Percentiles rank a stretch among this genome's conserved stretches.
These are phyloP conservation scores for Athetis lepigone DNA, from an alignment of 2,888 invertebrate species.

Conservation along the genomic window DNA sequence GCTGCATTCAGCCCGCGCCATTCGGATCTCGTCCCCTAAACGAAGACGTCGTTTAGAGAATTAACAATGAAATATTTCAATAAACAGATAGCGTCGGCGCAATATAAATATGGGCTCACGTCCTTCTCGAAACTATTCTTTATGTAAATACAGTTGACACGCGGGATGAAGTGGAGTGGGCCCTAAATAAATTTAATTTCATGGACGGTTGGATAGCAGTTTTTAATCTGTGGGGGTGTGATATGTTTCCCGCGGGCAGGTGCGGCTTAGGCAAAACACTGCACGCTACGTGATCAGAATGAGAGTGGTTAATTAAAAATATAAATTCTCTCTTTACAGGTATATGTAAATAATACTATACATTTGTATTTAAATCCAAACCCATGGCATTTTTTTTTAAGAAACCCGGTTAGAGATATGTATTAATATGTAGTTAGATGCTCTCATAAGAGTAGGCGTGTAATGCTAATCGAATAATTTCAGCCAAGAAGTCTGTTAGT, in stretches of 20 bases:
- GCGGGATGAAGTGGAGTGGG: conserved; percentile 82
- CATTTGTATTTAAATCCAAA: background rate
- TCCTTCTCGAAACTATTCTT: conserved; percentile 87
- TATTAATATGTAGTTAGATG: conserved; percentile 4
- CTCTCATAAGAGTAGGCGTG: conserved; percentile 10
- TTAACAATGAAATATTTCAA: conserved; percentile 90
- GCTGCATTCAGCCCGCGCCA: conserved; percentile 78
- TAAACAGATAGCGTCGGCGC: conserved; percentile 82
- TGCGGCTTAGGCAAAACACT: conserved; percentile 73
- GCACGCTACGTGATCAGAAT: conserved; percentile 75
- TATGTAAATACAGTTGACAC: conserved; percentile 87
- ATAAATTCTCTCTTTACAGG: conserved; percentile 45
- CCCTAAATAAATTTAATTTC: conserved; percentile 90
- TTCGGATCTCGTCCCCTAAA: conserved; percentile 80
- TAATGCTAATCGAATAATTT: conserved; percentile 19
- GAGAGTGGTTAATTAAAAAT: conserved; percentile 74
- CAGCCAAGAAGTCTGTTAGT: conserved; percentile 19
- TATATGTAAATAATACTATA: too few relatives aligned
- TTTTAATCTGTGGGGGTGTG: conserved; percentile 83
- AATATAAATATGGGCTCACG: conserved; percentile 86
- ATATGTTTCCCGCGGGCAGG: conserved; percentile 75
- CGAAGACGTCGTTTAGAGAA: conserved; percentile 82
- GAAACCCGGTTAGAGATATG: background rate
- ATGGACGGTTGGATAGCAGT: conserved; percentile 77
- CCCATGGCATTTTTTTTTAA: background rate